These are phyloP conservation scores for Cepphus grylle DNA, from an alignment of 2,113 vertebrate genomes.

Conservation along the genomic window DNA sequence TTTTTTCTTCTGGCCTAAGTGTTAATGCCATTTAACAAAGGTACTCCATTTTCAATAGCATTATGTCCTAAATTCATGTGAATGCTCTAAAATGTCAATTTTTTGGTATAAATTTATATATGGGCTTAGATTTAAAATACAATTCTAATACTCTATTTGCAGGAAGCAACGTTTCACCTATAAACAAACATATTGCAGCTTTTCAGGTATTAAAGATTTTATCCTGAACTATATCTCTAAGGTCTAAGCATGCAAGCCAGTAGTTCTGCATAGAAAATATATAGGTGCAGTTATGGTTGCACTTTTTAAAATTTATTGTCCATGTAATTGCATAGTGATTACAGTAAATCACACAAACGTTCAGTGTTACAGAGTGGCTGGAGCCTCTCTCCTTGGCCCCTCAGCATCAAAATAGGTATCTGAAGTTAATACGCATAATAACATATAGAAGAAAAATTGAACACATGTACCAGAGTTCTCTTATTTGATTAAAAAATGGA, in stretches of 20 bases:
- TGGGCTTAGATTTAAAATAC: background rate
- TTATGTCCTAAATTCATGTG: background rate
- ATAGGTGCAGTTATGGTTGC: background rate
- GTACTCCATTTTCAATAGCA: background rate
- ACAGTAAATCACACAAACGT: background rate
- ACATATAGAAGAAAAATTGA: background rate
- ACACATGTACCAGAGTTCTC: background rate
- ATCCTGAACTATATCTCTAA: background rate
- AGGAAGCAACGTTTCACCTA: background rate
- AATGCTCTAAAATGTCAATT: background rate
- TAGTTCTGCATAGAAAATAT: background rate
- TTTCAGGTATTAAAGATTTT: background rate
- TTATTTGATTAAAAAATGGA: background rate
- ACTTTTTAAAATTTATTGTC: background rate
- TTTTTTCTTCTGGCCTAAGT: background rate
- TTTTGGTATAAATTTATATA: background rate
- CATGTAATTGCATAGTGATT: background rate
- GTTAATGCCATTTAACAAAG: background rate
- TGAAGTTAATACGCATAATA: background rate
- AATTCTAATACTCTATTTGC: background rate
- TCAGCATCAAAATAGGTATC: background rate
- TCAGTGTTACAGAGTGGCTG: background rate
- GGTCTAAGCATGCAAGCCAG: background rate
- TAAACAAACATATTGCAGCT: background rate
- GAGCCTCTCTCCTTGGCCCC: background rate